phyloP scores from a whole-genome alignment of 2,797 vertebrate genomes.

The Propithecus deckenii region DNA sequence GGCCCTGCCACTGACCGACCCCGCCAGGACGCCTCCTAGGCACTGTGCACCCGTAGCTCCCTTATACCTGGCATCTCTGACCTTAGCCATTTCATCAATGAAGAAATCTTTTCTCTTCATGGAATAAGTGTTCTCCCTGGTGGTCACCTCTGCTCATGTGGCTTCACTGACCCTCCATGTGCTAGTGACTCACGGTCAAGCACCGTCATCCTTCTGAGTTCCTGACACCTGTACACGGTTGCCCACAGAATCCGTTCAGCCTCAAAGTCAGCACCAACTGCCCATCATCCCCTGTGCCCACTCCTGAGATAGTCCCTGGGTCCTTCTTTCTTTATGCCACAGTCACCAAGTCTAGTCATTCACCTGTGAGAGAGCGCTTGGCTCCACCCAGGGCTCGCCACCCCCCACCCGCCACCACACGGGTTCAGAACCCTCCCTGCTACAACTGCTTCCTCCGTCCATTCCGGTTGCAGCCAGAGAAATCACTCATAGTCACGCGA shows the following conservation, averaged over 20 bases:
- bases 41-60: fast-evolving
- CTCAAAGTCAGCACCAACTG: not conserved
- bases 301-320: not conserved
- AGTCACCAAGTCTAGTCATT: not conserved
- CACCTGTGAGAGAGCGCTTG: not conserved
- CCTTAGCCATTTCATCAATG: not conserved
- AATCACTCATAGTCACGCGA: not conserved
- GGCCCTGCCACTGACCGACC: no score
- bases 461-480: not conserved
- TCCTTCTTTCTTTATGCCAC: not conserved
- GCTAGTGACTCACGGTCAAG: not conserved
- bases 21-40: not conserved
- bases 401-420: fast-evolving
- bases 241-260: not conserved
- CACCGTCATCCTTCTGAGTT: not conserved
- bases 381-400: not conserved
- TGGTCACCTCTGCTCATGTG: not conserved
- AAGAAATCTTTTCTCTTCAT: not conserved
- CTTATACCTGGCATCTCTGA: not conserved
- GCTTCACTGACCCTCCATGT: not conserved
- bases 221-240: not conserved
- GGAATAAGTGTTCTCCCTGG: not conserved
- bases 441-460: not conserved
- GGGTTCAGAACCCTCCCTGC: no score
- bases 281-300: not conserved